phyloP scores from a whole-genome alignment of 2,797 vertebrate species.

The Uromys caudimaculatus region DNA sequence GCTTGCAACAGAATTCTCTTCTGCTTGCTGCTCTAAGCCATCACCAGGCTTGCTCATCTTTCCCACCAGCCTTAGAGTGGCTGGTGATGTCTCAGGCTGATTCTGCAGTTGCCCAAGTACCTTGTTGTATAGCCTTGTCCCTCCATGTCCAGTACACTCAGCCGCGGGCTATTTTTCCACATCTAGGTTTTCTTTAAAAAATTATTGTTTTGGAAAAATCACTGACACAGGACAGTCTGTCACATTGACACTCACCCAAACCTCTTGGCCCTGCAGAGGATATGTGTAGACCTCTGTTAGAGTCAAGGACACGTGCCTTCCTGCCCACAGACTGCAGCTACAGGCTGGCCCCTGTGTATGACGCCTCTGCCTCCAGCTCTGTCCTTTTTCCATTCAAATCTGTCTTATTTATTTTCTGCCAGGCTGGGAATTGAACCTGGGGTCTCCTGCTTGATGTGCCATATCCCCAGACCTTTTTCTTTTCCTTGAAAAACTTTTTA shows the following conservation, averaged over 20 bases:
- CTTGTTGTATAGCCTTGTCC: not conserved
- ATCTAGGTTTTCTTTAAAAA: not conserved
- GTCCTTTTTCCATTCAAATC: not conserved
- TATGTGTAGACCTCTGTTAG: not conserved
- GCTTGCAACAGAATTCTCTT: not conserved
- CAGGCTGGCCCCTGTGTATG: not conserved
- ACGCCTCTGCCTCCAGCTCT: no score
- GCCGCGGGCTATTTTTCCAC: accelerated
- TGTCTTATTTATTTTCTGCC: not conserved
- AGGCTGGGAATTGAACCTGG: not conserved
- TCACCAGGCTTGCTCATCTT: not conserved
- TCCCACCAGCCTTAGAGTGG: not conserved
- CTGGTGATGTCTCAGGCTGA: not conserved
- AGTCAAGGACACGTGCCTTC: not conserved
- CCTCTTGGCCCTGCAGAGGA: not conserved
- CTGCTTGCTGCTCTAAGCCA: not conserved
- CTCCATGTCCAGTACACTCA: not conserved
- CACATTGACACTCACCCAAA: not conserved
- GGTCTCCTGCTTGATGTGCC: not conserved
- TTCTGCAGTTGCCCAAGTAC: not conserved
- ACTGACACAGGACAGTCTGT: no score
- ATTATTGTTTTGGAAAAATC: not conserved
- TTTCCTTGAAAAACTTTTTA: not conserved
- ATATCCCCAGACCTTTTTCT: not conserved
- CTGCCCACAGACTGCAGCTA: not conserved